Conservation (phyloP, 2,113 vertebrate species). For the Lophochroa leadbeateri region DNA sequence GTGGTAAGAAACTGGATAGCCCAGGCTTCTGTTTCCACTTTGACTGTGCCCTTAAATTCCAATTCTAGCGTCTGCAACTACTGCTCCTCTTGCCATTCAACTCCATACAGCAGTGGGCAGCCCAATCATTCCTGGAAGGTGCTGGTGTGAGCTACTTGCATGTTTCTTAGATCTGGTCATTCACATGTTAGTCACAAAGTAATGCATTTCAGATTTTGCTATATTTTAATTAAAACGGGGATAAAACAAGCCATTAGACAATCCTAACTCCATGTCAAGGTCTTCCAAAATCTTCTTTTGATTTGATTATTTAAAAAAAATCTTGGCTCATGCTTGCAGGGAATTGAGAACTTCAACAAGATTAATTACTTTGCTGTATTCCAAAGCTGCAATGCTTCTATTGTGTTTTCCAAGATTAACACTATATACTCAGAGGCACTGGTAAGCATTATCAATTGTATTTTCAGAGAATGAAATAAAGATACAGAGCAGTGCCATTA, state of each 20-base stretch:
- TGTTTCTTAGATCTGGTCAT: background rate
- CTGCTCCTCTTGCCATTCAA: background rate
- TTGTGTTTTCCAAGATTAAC: background rate
- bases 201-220: background rate
- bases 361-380: background rate
- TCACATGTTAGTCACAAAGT: background rate
- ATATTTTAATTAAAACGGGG: background rate
- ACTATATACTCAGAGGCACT: background rate
- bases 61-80: background rate
- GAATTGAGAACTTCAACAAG: background rate
- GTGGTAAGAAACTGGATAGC: background rate
- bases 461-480: background rate
- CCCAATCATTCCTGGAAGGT: background rate
- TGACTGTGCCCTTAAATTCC: background rate
- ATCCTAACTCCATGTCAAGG: background rate
- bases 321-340: background rate
- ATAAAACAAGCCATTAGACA: background rate
- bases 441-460: background rate
- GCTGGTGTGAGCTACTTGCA: background rate
- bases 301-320: background rate
- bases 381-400: background rate
- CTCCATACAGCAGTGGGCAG: background rate
- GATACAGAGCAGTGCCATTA: background rate
- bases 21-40: background rate
- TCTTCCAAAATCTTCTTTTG: background rate